Base-by-base conservation (phyloP, 2,888 invertebrate species). In the Ichneumon xanthorius region DNA sequence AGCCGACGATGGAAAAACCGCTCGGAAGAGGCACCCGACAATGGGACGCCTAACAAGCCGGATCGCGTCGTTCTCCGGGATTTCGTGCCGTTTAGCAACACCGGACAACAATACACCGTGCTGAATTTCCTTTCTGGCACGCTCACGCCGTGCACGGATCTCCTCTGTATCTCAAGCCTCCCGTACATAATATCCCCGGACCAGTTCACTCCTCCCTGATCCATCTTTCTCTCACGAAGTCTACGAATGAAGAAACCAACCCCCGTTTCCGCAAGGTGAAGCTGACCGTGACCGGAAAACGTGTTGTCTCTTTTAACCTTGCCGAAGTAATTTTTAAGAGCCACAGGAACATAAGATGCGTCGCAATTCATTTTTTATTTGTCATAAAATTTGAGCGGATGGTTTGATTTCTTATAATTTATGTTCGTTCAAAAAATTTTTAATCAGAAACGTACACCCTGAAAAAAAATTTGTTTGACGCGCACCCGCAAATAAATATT, bases 11-110 rank as follows among this genome's bases (percentile, higher is more conserved):
- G 85, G 87, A 85, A 88, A 80, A 85, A 76, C 50, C n/a, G 33
- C 11, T 63, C 22, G 67, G 70, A 61, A 65, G 58, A 19, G 22
- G 55, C 19, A 19, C 48, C 85, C 86, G 86, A 93, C 92, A 93
- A 93, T 92, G 84, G 90, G 33, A 55, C 55, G 61, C 88, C 91
- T 93, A 93, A 93, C 93, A 92, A 93, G 93, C 93, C 80, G 88
- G 89, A 89, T 90, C 90, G 45, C 45, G 88, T 85, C 86, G 88
- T 86, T 90, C 87, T 80, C 77, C 55, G 79, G 83, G 90, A 89
- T 90, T 85, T 90, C 87, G 89, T 84, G 91, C 88, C 92, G 92
- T 93, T 93, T 93, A 93, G 92, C 91, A 85, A 85, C 85, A 90
- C 92, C 89, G 90, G 73, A 85, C 90, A 89, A 92, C 92, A 92